These are phyloP conservation scores for Drosophila obscura DNA, from an alignment of 1,140 invertebrate genomes.

Conservation along the genomic window DNA sequence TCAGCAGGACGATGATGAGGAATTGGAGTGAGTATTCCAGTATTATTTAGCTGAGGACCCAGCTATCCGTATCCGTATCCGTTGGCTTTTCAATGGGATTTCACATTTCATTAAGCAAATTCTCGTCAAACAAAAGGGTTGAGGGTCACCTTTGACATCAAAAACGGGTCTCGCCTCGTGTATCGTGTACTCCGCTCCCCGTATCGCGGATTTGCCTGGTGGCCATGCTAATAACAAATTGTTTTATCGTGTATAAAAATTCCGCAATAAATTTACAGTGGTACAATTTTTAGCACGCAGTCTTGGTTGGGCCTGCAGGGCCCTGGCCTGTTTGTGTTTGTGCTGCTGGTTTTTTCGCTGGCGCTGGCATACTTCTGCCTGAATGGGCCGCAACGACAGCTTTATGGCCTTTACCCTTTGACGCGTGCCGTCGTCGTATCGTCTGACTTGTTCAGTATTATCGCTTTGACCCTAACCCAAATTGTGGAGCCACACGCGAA, in stretches of 20 bases:
- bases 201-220: slow-evolving; percentile 52
- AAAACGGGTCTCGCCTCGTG: background rate
- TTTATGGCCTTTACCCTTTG: slow-evolving; percentile 72
- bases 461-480: slow-evolving; percentile 82
- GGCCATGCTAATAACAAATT: slow-evolving; percentile 78
- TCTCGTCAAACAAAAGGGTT: slow-evolving; percentile 53
- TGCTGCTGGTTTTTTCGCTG: slow-evolving; percentile 13
- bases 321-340: slow-evolving; percentile 31
- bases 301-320: slow-evolving; percentile 12
- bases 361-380: slow-evolving; percentile 38
- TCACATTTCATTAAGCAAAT: slow-evolving; percentile 80
- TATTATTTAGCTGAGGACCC: slow-evolving; percentile 16
- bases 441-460: slow-evolving; percentile 75
- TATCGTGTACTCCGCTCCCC: too few relatives aligned
- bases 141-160: slow-evolving; percentile 45
- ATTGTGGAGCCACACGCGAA: slow-evolving; percentile 75
- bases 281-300: slow-evolving; percentile 69
- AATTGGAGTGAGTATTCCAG: slow-evolving; percentile 79
- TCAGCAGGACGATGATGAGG: slow-evolving; percentile 86
- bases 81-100: slow-evolving; percentile 60
- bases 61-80: slow-evolving; percentile 4
- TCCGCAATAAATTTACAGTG: slow-evolving; percentile 65
- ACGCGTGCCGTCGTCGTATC: slow-evolving; percentile 58
- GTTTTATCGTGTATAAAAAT: slow-evolving; percentile 82
- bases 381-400: slow-evolving; percentile 61